phyloP scores from a whole-genome alignment of 2,113 vertebrate species.

The Daphoenositta chrysoptera region DNA sequence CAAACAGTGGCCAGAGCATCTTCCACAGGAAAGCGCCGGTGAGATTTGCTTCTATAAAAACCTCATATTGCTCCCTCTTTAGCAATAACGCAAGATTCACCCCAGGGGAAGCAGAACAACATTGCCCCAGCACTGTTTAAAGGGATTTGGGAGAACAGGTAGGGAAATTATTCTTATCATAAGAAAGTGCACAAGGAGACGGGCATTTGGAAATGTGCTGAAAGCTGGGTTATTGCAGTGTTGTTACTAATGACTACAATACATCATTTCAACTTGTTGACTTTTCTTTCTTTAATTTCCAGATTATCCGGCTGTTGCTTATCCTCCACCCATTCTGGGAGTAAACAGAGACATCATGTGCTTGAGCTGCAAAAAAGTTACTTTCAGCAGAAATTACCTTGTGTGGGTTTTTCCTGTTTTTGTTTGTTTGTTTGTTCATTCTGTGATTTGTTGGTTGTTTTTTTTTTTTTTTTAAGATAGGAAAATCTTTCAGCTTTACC shows the following conservation, averaged over 20 bases:
- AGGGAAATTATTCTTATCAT: neutral
- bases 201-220: constrained; percentile 6
- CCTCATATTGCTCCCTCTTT: neutral
- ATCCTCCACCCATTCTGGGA: neutral
- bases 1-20: neutral
- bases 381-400: neutral
- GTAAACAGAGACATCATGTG: constrained; percentile 3
- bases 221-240: neutral
- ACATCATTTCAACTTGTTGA: constrained; percentile 47
- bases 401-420: neutral
- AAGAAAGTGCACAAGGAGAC: neutral
- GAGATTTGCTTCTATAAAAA: neutral
- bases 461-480: neutral
- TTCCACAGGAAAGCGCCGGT: neutral
- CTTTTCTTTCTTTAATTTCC: constrained; percentile 33
- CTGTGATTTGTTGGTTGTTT: neutral
- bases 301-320: neutral
- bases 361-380: neutral
- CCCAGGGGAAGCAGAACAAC: neutral
- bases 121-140: neutral
- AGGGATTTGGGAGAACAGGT: neutral
- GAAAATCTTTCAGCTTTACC: neutral
- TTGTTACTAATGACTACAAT: constrained; percentile 50
- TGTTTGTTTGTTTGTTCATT: neutral
- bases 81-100: neutral